Evolutionary conservation across 2,888 invertebrate species (phyloP).

Genomic region (Pristionchus exspectatus): DNA sequence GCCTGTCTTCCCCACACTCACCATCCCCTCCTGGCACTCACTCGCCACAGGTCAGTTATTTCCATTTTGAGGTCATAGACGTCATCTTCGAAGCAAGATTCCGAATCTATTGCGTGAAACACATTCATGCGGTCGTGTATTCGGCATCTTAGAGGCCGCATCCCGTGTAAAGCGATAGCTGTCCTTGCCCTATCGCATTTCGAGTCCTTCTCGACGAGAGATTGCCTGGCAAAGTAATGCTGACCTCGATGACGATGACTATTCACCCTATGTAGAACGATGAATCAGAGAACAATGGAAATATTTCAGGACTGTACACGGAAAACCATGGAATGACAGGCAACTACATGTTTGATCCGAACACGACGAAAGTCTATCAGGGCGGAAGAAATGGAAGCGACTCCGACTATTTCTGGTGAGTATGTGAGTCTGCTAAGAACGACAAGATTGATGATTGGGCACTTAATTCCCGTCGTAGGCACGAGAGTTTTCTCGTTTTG

Average conservation of each 20-base stretch:
- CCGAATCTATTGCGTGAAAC: neutral
- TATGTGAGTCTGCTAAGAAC: neutral
- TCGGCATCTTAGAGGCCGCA: neutral
- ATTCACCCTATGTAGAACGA: neutral
- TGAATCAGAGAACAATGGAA: neutral
- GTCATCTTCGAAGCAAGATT: neutral
- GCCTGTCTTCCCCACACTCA: slow-evolving; percentile 76
- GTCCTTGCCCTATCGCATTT: neutral
- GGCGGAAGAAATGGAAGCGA: slow-evolving; percentile 64
- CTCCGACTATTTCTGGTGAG: slow-evolving; percentile 51
- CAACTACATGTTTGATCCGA: slow-evolving; percentile 78
- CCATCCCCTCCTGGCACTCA: slow-evolving; percentile 77
- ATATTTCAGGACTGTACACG: slow-evolving; percentile 74
- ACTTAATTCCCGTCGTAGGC: neutral
- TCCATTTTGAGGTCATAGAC: neutral
- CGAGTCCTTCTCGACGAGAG: slow-evolving; percentile 5
- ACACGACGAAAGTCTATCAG: slow-evolving; percentile 70
- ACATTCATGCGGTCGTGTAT: neutral
- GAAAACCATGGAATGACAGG: slow-evolving; percentile 78
- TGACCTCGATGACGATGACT: neutral
- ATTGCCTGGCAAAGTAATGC: neutral
- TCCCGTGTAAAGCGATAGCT: neutral
- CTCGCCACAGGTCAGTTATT: slow-evolving; percentile 73
- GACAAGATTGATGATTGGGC: neutral
- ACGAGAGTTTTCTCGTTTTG: neutral